These are phyloP conservation scores for Noctua comes DNA, from an alignment of 2,888 invertebrate genomes.

Conservation along the genomic window DNA sequence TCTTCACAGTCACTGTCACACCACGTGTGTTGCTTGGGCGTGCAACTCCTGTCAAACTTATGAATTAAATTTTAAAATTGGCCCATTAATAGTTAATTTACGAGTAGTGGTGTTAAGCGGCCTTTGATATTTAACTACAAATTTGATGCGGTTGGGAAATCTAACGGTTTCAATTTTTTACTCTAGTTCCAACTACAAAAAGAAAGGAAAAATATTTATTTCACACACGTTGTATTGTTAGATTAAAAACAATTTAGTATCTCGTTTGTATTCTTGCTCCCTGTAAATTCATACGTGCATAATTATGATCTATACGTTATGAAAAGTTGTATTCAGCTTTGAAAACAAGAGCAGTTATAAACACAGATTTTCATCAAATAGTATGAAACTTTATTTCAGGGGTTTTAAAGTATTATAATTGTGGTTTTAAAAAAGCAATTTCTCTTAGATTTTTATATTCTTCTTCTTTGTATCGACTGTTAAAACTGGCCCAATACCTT, in stretches of 20 bases:
- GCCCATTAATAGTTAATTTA: background rate
- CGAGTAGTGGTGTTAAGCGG: background rate
- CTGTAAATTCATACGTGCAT: background rate
- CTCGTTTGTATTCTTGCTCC: constrained; percentile 5
- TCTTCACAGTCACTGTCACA: background rate
- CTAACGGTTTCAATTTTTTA: background rate
- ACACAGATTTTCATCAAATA: background rate
- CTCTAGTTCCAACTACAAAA: too few relatives aligned
- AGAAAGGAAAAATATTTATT: too few relatives aligned
- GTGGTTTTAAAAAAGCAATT: too few relatives aligned
- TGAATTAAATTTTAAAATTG: background rate
- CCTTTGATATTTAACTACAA: background rate
- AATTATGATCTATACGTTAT: background rate
- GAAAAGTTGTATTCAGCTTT: background rate
- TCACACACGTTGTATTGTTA: constrained; percentile 15
- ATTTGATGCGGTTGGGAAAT: background rate
- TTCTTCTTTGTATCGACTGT: background rate
- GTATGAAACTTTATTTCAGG: background rate
- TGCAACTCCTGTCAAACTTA: background rate
- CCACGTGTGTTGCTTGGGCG: background rate
- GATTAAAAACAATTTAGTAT: constrained; percentile 17
- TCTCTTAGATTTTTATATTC: background rate
- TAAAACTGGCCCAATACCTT: background rate
- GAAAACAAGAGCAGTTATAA: background rate
- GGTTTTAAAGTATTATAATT: background rate